Evolutionary conservation across 35 echinoderm and acorn worm genomes (phyloP), one percentile per base, ranked within the genome.

Genomic region (Apostichopus japonicus): DNA sequence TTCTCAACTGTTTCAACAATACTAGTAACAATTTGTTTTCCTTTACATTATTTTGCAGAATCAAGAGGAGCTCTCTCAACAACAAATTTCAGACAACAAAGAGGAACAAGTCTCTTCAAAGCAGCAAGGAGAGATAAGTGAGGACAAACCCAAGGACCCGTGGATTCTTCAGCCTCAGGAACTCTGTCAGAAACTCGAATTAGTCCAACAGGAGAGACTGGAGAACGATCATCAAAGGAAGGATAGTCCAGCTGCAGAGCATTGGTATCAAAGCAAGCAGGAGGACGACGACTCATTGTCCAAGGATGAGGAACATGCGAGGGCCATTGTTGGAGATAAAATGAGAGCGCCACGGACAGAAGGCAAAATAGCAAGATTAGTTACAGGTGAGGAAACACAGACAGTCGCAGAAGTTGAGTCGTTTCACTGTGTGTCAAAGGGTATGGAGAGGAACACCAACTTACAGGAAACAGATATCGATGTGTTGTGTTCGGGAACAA

Each of bases 401-500:
- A 72, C 15, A 72, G 62, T n/a, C 13, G 23, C 59, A 57, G 61
- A 19, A 24, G 22, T 89, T 25, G 51, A 72, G 21, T 53, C 5
- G 23, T 16, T 15, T 33, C 86, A 89, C 22, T 27, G 19, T 16
- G 86, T 89, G 81, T 27, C 58, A 7, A 25, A 82, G 33, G 79
- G 11, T 54, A 89, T 89, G 86, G 86, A 67, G 21, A 23, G 62
- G 16, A 89, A 23, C 21, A 14, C 59, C 19, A 22, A 10, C 86
- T 72, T 73, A 89, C 59, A 89, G 67, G 86, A 72, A 73, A 89
- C 86, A 25, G 86, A 89, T 25, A 89, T 89, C 19, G 86, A 89
- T 89, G 77, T 23, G 33, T 63, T 71, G 51, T 89, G 44, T 63
- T 89, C 61, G 15, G 86, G 33, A 33, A 33, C 22, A 13, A 89